Evolutionary conservation across 2,888 invertebrate genomes (phyloP).

Genomic region (Ectemnius continuus): DNA sequence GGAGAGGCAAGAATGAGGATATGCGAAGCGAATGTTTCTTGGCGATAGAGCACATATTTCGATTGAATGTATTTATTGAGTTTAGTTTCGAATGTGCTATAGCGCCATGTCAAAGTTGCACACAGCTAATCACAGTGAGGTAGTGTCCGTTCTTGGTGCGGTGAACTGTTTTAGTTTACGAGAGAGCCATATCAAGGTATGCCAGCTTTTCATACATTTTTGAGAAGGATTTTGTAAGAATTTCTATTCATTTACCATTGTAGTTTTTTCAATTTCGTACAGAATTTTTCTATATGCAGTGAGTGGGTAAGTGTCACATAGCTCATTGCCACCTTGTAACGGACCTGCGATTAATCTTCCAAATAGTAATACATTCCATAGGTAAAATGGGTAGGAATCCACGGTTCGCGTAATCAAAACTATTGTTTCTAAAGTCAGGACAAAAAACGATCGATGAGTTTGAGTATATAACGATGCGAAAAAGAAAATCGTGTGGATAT

Average conservation of each 20-base stretch:
- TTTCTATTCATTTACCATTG: conserved; percentile 6
- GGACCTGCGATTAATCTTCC: conserved; percentile 72
- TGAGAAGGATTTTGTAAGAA: not conserved
- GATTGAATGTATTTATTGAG: conserved; percentile 69
- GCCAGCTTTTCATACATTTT: conserved; percentile 5
- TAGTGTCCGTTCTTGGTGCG: conserved; percentile 44
- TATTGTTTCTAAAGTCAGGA: conserved; percentile 57
- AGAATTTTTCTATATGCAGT: not conserved
- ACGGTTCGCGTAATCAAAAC: conserved; percentile 67
- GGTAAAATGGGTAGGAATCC: conserved; percentile 57
- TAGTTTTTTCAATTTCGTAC: not conserved
- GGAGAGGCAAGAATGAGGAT: conserved; percentile 7
- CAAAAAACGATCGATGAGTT: conserved; percentile 39
- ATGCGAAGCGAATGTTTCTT: conserved; percentile 41
- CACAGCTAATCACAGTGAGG: conserved; percentile 56
- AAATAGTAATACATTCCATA: conserved; percentile 76
- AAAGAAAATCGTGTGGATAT: conserved; percentile 29
- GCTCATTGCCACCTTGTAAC: conserved; percentile 46
- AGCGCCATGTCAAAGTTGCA: conserved; percentile 62
- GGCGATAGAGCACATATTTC: conserved; percentile 68
- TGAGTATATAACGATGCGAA: conserved; percentile 37
- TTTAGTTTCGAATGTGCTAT: conserved; percentile 67
- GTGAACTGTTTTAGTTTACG: conserved; percentile 37
- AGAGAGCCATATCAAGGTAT: not conserved
- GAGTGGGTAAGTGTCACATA: not conserved